Evolutionary conservation across 1,140 invertebrate genomes (phyloP).

Genomic region (Lithobius niger): DNA sequence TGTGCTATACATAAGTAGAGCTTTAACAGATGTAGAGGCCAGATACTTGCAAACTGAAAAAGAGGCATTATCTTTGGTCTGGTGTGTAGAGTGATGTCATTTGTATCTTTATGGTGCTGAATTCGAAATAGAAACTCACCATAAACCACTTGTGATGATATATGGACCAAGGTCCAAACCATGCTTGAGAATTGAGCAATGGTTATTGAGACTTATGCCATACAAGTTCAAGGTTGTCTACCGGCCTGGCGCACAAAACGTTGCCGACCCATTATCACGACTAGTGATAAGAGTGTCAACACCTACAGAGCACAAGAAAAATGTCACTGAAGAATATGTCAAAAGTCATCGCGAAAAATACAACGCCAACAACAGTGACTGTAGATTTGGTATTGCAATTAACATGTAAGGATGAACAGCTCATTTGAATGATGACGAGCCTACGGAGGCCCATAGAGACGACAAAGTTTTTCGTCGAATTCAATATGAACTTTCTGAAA

Average conservation of each 20-base stretch:
- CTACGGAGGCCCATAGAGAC: too few relatives aligned
- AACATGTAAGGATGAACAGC: background rate
- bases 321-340: background rate
- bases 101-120: slow-evolving; percentile 21
- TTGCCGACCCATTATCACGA: slow-evolving; percentile 18
- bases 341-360: background rate
- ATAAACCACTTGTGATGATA: too few relatives aligned
- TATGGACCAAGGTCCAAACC: slow-evolving; percentile 31
- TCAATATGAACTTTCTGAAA: too few relatives aligned
- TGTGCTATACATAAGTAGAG: slow-evolving; percentile 31
- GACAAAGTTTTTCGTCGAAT: background rate
- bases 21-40: slow-evolving; percentile 26
- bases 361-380: background rate
- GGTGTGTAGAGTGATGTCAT: slow-evolving; percentile 21
- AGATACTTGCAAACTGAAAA: slow-evolving; percentile 30
- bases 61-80: slow-evolving; percentile 19
- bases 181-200: slow-evolving; percentile 19
- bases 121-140: slow-evolving; percentile 25
- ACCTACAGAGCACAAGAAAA: background rate
- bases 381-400: background rate
- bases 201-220: slow-evolving; percentile 17
- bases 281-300: slow-evolving; percentile 3
- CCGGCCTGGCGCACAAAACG: slow-evolving; percentile 15
- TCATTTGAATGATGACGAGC: background rate
- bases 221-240: slow-evolving; percentile 18